Evolutionary conservation across 2,888 invertebrate species (phyloP), one percentile per base, ranked within the genome.

Genomic region (Orthosia incerta): DNA sequence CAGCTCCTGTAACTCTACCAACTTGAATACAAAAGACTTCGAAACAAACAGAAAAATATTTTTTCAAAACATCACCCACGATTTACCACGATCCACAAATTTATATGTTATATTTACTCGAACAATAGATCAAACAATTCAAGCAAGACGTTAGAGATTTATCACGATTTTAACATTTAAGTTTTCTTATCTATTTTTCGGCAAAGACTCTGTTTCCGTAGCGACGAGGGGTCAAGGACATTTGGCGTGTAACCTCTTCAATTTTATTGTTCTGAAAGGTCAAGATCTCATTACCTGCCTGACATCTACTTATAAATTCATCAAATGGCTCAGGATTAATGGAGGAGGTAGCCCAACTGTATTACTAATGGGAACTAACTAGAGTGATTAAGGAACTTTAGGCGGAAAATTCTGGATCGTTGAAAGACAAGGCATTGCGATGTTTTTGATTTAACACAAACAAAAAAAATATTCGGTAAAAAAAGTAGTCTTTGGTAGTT

Each of bases 181-280:
- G 20, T 60, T 77, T 65, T 79, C 72, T 76, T 76, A 79, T 80
- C 76, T 64, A 55, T 53, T 76, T 79, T 60, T 68, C 48, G 60
- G 56, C 63, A 71, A 70, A 63, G 61, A 68, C 61, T 74, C 65
- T 56, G 71, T 71, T 86, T 83, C 71, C 70, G 55, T 57, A 64
- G 31, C 57, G 26, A 39, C 63, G 61, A 55, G 71, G 26, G 74
- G 77, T 82, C 86, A 84, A 82, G 80, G 83, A 73, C 70, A 63
- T 51, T 7, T 20, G 23, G 70, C 60, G 65, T 59, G 64, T 73
- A 65, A 83, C 77, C 80, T 87, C 67, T 85, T 83, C 74, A 84
- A 80, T 76, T 83, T 80, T 80, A 89, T 89, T 87, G 86, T 89
- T 82, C 76, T 71, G 68, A 89, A 89, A 90, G 89, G 89, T 89